Evolutionary conservation across 1,140 invertebrate genomes (phyloP), one percentile per base, ranked within the genome.

Genomic region (Oncopodura yosiiana): DNA sequence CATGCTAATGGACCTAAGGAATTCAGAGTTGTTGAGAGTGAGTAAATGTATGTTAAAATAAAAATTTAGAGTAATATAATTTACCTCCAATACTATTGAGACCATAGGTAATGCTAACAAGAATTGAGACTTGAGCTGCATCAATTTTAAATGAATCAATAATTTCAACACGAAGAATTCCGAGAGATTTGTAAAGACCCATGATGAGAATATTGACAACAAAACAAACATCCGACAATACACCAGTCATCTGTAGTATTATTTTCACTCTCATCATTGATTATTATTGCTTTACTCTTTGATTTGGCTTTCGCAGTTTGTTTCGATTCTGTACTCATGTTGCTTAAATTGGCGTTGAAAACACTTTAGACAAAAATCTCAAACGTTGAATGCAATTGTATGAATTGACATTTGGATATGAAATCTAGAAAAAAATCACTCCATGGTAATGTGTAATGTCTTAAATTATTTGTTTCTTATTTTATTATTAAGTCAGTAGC

Each of bases 1-100:
- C 44, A 46, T 46, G 44, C 44, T 30, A 46, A 19, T 14, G 44
- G 44, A 21, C 44, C 44, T 46, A n/a, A n/a, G n/a, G n/a, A n/a
- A n/a, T n/a, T n/a, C n/a, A n/a, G n/a, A n/a, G n/a, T n/a, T n/a
- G n/a, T n/a, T n/a, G n/a, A n/a, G n/a, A n/a, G n/a, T n/a, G n/a
- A n/a, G n/a, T n/a, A n/a, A n/a, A n/a, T n/a, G n/a, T n/a, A n/a
- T n/a, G n/a, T n/a, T n/a, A n/a, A n/a, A n/a, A n/a, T 45, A 45
- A 45, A 44, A 6, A 9, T 18, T 2, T 2, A 29, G 3, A 3
- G 19, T 18, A 30, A 29, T 8, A 5, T 1, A 12, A 1, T 19
- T 1, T 32, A 45, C 44, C 44, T 46, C 27, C 44, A 32, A 46
- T 46, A 19, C 27, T 32, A 14, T 46, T 46, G n/a, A 46, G 44